Evolutionary conservation across 2,113 vertebrate species (phyloP).

Genomic region (Isichthys henryi): DNA sequence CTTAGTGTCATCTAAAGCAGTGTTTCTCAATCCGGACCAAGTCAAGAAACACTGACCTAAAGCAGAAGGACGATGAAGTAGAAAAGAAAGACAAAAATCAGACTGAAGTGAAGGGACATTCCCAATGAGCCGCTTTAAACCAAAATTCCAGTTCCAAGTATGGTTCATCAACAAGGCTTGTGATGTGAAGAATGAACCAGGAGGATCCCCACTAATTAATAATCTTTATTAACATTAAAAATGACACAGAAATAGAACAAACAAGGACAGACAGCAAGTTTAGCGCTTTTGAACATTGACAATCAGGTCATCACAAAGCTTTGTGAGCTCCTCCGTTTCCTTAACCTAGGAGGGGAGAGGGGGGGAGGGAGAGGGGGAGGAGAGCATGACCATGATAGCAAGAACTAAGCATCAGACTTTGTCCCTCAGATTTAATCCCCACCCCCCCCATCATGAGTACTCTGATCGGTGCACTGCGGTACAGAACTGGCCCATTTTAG

Average conservation of each 20-base stretch:
- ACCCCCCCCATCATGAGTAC: not conserved
- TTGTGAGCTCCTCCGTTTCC: conserved; percentile 70
- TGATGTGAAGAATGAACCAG: not conserved
- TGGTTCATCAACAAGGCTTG: not conserved
- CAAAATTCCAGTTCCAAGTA: not conserved
- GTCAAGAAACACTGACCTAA: not conserved
- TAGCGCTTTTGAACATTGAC: conserved; percentile 56
- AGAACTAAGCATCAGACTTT: not conserved
- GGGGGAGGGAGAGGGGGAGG: conserved; percentile 1
- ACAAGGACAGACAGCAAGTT: conserved; percentile 30
- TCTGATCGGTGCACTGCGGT: not conserved
- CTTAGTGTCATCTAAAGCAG: not conserved
- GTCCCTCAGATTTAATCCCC: not conserved
- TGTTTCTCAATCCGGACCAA: not conserved
- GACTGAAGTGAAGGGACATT: not conserved
- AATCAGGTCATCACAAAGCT: conserved; percentile 79
- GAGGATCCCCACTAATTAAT: not conserved
- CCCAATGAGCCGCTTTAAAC: not conserved
- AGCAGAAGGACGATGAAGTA: not conserved
- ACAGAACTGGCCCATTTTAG: not conserved
- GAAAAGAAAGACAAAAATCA: not conserved
- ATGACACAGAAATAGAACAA: not conserved
- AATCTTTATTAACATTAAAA: conserved; percentile 12
- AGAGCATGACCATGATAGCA: not conserved
- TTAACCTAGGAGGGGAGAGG: conserved; percentile 55